phyloP scores from a whole-genome alignment of 2,797 vertebrate genomes.

The Megalops cyprinoides region DNA sequence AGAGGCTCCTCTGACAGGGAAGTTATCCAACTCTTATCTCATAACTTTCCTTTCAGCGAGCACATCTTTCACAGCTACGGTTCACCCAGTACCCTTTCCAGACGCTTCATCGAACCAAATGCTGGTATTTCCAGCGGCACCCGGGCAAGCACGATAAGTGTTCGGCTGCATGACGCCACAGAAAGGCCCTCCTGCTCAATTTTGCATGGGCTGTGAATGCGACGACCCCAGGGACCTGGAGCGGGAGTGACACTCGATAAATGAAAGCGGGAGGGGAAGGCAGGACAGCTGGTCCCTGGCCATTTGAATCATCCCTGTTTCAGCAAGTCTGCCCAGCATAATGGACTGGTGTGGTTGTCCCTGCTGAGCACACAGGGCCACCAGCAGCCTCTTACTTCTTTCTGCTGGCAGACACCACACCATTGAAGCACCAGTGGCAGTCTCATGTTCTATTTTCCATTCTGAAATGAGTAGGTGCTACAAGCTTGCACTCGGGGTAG shows the following conservation, averaged over 20 bases:
- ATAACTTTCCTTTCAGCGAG: slow-evolving; percentile 17
- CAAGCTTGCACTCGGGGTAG: not conserved
- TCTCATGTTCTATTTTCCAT: not conserved
- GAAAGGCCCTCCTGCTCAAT: not conserved
- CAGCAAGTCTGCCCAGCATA: not conserved
- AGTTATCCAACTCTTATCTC: slow-evolving; percentile 8
- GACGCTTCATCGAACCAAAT: not conserved
- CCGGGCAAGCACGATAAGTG: slow-evolving; percentile 12
- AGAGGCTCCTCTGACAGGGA: not conserved
- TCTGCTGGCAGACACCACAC: not conserved
- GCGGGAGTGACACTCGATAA: not conserved
- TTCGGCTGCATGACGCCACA: not conserved
- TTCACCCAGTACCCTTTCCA: slow-evolving; percentile 17
- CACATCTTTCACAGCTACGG: slow-evolving; percentile 2
- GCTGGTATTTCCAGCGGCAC: slow-evolving; percentile 9
- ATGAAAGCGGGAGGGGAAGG: slow-evolving; percentile 16
- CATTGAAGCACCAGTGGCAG: not conserved
- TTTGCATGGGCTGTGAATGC: slow-evolving; percentile 17
- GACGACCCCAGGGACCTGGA: not conserved
- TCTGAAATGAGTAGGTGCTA: not conserved
- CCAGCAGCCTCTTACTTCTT: not conserved
- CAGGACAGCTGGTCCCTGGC: not conserved
- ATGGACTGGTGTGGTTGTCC: not conserved
- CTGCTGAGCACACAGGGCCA: slow-evolving; percentile 1
- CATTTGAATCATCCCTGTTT: slow-evolving; percentile 8